These are phyloP conservation scores for Alviniconcha marisindica DNA, from an alignment of 1,140 invertebrate genomes.

Conservation along the genomic window DNA sequence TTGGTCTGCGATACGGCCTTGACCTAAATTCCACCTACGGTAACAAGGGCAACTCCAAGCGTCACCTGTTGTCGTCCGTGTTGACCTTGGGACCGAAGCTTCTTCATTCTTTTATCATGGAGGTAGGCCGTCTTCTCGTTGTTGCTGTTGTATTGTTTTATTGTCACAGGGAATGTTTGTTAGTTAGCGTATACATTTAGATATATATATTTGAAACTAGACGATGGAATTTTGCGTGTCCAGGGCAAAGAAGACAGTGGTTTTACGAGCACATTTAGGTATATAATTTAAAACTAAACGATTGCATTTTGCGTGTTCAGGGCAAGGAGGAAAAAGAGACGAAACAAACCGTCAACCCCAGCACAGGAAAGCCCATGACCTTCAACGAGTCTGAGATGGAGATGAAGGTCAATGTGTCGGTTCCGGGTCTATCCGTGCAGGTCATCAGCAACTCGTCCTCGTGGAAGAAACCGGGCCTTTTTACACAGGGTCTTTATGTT, in stretches of 20 bases:
- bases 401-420: conserved; percentile 10
- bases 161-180: too few species aligned
- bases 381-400: neutral
- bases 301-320: too few species aligned
- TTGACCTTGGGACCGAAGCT: neutral
- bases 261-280: too few species aligned
- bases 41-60: neutral
- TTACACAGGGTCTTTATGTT: neutral
- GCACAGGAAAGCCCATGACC: neutral
- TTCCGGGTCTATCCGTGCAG: conserved; percentile 27
- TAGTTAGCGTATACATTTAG: too few species aligned
- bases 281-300: too few species aligned
- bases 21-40: neutral
- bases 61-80: neutral
- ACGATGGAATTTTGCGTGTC: too few species aligned
- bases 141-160: too few species aligned
- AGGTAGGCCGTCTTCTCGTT: too few species aligned
- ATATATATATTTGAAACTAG: too few species aligned
- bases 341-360: neutral
- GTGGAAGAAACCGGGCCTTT: neutral
- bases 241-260: too few species aligned
- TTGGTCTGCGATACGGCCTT: neutral
- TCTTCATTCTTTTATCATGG: conserved; percentile 11
- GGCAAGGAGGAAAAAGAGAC: neutral
- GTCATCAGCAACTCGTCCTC: neutral